Evolutionary conservation across 1,140 invertebrate species (phyloP), one percentile per base, ranked within the genome.

Genomic region (Meteorus sp.): DNA sequence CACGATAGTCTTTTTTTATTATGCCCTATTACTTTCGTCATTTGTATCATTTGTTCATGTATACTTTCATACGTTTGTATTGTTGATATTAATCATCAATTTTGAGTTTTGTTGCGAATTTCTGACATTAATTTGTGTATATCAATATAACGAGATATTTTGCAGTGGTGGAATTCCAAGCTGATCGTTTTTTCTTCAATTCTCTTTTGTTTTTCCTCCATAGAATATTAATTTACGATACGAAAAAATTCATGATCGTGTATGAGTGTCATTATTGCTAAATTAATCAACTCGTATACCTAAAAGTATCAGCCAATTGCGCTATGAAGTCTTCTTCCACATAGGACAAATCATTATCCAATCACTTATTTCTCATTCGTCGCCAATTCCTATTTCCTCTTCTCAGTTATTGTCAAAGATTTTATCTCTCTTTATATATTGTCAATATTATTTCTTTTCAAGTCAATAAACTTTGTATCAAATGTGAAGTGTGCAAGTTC

Each of bases 301-400:
- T 71, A 76, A 78, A 75, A 76, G 73, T 74, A 62, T 68, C 73
- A 75, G 75, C 62, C 47, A 67, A 73, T 69, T 37, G 66, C 61
- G 59, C 67, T 62, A 61, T 50, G 60, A 45, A 55, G 6, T 48
- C 20, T 15, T 27, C 20, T 48, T 48, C 20, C 22, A 15, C 37
- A 15, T 43, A 15, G 15, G 8, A 7, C 29, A 27, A 22, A 39
- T 56, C n/a, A 50, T 25, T 58, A 47, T 23, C 13, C 23, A 29
- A 43, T 41, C 29, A 27, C 31, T 13, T 48, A 33, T 19, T 47
- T 35, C 33, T 13, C 7, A 39, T n/a, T 54, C 37, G 25, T 43
- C 20, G 29, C 13, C 17, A 53, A 22, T 54, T 19, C 22, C 2
- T 13, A 9, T 43, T 19, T 55, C 15, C 9, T 39, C 31, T 20